Percentiles rank a stretch among this genome's conserved stretches.
Evolutionary conservation across 2,888 invertebrate species (phyloP).

Genomic region (Scelioninae gen. 1): DNA sequence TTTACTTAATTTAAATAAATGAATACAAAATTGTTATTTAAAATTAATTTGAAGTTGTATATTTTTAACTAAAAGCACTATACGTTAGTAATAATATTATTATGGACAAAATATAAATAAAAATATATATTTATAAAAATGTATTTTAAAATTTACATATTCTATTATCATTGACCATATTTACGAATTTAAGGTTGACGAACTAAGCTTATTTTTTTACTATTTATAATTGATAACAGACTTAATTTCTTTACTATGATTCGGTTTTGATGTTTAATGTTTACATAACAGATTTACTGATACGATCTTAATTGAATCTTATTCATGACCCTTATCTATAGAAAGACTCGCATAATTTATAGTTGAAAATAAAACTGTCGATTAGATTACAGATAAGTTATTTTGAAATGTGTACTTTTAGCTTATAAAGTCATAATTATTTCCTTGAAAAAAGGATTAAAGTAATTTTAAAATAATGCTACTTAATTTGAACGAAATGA

Average conservation of each 20-base stretch:
- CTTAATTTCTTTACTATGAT: constrained; percentile 12
- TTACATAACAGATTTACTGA: constrained; percentile 33
- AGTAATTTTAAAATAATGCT: no score
- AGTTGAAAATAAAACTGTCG: background rate
- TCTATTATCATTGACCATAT: background rate
- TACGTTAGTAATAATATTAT: no score
- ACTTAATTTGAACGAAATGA: no score
- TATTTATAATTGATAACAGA: constrained; percentile 16
- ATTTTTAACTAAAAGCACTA: no score
- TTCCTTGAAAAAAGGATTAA: no score
- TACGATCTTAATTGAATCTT: constrained; percentile 38
- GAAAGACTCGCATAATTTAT: constrained; percentile 11
- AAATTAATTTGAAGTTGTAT: no score
- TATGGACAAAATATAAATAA: no score
- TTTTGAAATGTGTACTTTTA: background rate
- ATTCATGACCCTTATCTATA: background rate
- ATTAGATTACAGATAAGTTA: background rate
- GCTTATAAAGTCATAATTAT: no score
- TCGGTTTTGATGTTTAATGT: constrained; percentile 27
- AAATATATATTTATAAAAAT: no score
- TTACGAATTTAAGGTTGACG: background rate
- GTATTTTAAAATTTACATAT: no score
- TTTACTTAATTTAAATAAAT: background rate
- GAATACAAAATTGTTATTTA: no score
- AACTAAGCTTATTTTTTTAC: background rate